phyloP scores from a whole-genome alignment of 37 sponge, comb jelly and placozoan species.

The Geodia barretti region DNA sequence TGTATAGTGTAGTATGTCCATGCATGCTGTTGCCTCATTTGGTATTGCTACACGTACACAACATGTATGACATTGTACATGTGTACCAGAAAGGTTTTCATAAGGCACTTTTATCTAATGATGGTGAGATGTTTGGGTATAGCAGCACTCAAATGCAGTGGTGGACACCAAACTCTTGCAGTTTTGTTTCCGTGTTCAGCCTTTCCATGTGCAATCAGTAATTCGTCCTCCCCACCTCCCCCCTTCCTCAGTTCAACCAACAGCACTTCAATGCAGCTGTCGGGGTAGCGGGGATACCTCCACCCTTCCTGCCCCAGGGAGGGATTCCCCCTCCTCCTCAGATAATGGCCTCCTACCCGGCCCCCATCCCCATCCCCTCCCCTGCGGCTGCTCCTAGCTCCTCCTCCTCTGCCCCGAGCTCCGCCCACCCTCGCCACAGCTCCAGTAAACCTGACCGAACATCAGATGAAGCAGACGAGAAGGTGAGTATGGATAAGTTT shows the following conservation, averaged over 20 bases:
- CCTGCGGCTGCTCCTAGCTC: neutral
- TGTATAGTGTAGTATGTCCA: neutral
- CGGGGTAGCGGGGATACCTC: conserved; percentile 12
- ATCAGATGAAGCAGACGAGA: conserved; percentile 8
- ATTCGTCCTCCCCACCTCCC: too few species aligned
- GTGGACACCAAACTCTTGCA: too few species aligned
- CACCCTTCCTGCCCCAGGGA: conserved; percentile 48
- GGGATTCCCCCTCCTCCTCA: conserved; percentile 30
- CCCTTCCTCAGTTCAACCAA: conserved; percentile 54
- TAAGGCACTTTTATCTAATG: too few species aligned
- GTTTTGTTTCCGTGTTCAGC: too few species aligned
- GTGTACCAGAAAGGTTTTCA: too few species aligned
- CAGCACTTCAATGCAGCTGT: conserved; percentile 27
- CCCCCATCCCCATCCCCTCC: conserved; percentile 2
- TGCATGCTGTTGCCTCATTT: too few species aligned
- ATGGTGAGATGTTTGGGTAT: too few species aligned
- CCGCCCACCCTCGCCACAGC: conserved; percentile 5
- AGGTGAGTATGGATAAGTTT: too few species aligned
- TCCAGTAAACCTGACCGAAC: conserved; percentile 5
- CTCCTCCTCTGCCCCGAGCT: conserved; percentile 4
- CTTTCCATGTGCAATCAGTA: too few species aligned
- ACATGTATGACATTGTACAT: too few species aligned
- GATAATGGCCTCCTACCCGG: neutral
- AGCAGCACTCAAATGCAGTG: too few species aligned
- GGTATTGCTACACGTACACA: too few species aligned